These are phyloP conservation scores for Chanos chanos DNA, from an alignment of 2,797 vertebrate species.

Conservation along the genomic window DNA sequence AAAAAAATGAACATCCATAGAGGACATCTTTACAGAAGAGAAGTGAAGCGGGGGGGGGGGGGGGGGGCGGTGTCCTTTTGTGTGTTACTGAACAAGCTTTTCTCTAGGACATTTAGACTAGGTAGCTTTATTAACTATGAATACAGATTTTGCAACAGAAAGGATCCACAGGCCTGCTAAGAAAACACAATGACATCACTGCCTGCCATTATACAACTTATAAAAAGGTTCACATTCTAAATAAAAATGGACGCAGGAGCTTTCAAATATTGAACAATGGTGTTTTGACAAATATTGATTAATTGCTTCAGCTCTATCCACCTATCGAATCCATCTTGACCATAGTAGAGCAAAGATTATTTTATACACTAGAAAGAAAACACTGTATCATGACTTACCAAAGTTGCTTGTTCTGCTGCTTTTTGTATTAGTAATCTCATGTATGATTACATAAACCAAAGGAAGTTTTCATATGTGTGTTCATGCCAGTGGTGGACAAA, in stretches of 20 bases:
- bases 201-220: constrained; percentile 47
- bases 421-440: too few relatives aligned
- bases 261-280: too few relatives aligned
- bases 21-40: constrained; percentile 63
- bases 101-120: constrained; percentile 75
- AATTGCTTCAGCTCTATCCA: too few relatives aligned
- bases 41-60: constrained; percentile 63
- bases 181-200: constrained; percentile 51
- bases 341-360: too few relatives aligned
- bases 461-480: too few relatives aligned
- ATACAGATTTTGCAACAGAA: constrained; percentile 62
- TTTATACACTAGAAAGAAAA: too few relatives aligned
- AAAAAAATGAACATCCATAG: constrained; percentile 74
- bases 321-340: too few relatives aligned
- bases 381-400: too few relatives aligned
- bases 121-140: constrained; percentile 73
- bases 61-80: constrained; percentile 63
- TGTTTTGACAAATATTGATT: too few relatives aligned
- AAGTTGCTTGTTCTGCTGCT: too few relatives aligned
- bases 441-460: too few relatives aligned
- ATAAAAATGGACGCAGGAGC: constrained; percentile 1
- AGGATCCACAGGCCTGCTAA: constrained; percentile 55
- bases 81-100: constrained; percentile 79
- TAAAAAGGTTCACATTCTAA: background rate
- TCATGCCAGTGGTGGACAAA: too few relatives aligned